These are phyloP conservation scores for Pelagia noctiluca DNA, from an alignment of 30 jellyfish, hydroid and myxozoan species.

Conservation along the genomic window DNA sequence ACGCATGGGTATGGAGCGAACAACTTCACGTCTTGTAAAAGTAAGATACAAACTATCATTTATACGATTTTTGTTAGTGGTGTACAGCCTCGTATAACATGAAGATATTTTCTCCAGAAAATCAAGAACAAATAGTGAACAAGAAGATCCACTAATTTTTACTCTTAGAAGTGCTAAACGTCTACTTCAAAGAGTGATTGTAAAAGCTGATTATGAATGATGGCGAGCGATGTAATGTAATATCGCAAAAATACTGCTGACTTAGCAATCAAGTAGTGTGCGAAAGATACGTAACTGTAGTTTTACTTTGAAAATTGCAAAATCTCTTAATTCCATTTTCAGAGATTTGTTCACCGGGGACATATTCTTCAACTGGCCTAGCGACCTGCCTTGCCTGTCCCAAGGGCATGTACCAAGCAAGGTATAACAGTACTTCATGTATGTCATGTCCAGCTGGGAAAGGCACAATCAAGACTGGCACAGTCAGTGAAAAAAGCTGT, in stretches of 20 bases:
- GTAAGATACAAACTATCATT: slow-evolving; percentile 36
- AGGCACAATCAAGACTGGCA: slow-evolving; percentile 73
- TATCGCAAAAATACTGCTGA: too few species aligned
- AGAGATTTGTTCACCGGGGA: slow-evolving; percentile 92
- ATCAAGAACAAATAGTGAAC: too few species aligned
- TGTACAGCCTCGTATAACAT: slow-evolving; percentile 1
- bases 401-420: slow-evolving; percentile 81
- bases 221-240: too few species aligned
- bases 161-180: too few species aligned
- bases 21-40: slow-evolving; percentile 68
- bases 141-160: too few species aligned
- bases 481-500: slow-evolving; percentile 60
- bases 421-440: slow-evolving; percentile 71
- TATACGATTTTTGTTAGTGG: not conserved
- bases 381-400: slow-evolving; percentile 84
- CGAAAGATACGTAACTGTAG: too few species aligned
- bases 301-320: too few species aligned
- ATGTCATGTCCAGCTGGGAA: slow-evolving; percentile 80
- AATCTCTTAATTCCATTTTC: not conserved
- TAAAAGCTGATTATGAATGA: too few species aligned
- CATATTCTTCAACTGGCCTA: slow-evolving; percentile 66
- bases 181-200: too few species aligned
- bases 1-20: slow-evolving; percentile 60
- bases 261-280: too few species aligned
- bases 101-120: too few species aligned